Evolutionary conservation across 2,888 invertebrate genomes (phyloP), one percentile per base, ranked within the genome.

Genomic region (Dimorphilus gyrociliatus): DNA sequence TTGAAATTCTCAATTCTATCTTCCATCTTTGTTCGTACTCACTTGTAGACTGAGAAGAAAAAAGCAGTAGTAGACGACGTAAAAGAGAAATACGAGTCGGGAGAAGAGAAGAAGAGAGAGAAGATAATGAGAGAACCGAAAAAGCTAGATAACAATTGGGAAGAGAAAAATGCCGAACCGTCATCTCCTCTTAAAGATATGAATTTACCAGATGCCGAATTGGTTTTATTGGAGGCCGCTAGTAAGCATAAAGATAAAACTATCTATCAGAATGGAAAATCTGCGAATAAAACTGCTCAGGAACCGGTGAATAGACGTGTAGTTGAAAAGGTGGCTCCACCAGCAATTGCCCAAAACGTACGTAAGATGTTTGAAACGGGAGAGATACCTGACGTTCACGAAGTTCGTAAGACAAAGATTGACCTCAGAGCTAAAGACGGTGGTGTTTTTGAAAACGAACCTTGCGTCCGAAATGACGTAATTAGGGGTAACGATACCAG

Each of bases 291-390:
- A n/a, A n/a, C n/a, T n/a, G n/a, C n/a, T n/a, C n/a, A n/a, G n/a
- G n/a, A n/a, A 7, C 42, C 40, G 2, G 38, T 44, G 25, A 44
- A 42, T 30, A 27, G 35, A 4, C 26, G 31, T 14, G 25, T 19
- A 7, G 38, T 41, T 6, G 40, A 39, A 23, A 43, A 44, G 27
- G 36, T 44, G 4, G 36, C 36, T n/a, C 33, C 44, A 7, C 44
- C 44, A 13, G 40, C 38, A 27, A 41, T 41, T 23, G 33, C 44
- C n/a, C 30, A 31, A 27, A 39, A 29, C 29, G 35, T 44, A 25
- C 30, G 37, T 7, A 27, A 29, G 14, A 30, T 42, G 32, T 44
- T 44, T 28, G 44, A 44, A 24, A 28, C 30, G 14, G 44, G 44
- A 16, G 24, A 39, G 14, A 19, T 43, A 10, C 29, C 36, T 14